Base-by-base conservation (phyloP, 2,797 vertebrate genomes). In the Poecilia velifera region DNA sequence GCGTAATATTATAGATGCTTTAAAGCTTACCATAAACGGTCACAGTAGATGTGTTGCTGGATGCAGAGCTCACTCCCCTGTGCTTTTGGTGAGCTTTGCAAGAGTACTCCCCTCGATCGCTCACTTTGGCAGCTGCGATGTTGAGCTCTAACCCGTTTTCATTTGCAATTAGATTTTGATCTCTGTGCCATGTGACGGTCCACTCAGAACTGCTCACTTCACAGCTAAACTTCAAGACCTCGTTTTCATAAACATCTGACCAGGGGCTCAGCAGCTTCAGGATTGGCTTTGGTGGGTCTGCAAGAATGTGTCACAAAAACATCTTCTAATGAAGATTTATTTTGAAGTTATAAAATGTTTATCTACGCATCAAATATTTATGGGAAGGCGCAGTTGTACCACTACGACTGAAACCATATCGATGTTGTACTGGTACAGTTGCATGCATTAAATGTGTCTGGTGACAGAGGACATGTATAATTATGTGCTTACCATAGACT, bases 401-500 rank as follows among this genome's bases (percentile, higher is more conserved):
- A 22, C 49, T 22, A 22, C 46, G 4, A 14, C 16, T 47, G 14
- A 47, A 47, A 47, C 46, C 46, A 47, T 16, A 47, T 47, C 46
- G 12, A 16, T 16, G 14, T 47, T 14, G 28, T 6, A 34, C 2
- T 59, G 13, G 25, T 28, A 12, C n/a, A 28, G 55, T 31, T 14
- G 28, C 28, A 6, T 31, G 57, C 28, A 31, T 62, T 36, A 3
- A 36, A 20, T 64, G 8, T 47, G 3, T 14, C 4, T 83, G 43
- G 14, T 70, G 43, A 55, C 31, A 2, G 1, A 64, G 10, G 22
- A 64, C 2, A 28, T 34, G 66, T 3, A 13, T 2, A 41, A 28
- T 62, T 2, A 6, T 62, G 18, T 41, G 14, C 91, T 86, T 84
- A 92, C 91, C 86, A 84, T 62, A 86, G 41, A 93, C 85, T 2